phyloP scores from a whole-genome alignment of 2,113 vertebrate genomes.

The Istiophorus platypterus region DNA sequence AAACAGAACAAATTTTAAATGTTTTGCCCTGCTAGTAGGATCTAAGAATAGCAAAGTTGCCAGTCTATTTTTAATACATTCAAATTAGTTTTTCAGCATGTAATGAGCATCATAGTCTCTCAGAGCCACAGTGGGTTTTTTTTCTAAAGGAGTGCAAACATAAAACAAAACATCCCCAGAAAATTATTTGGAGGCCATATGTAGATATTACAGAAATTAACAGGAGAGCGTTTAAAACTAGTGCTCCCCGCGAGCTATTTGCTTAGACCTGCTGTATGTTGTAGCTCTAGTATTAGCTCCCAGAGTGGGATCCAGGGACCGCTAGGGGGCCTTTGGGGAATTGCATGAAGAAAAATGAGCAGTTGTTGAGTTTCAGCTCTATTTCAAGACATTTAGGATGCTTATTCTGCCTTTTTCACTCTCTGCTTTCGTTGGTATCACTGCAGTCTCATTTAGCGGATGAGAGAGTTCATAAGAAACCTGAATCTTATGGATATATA shows the following conservation, averaged over 20 bases:
- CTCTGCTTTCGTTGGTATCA: not conserved
- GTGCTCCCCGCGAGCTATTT: slow-evolving; percentile 59
- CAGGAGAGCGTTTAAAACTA: slow-evolving; percentile 45
- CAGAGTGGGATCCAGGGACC: slow-evolving; percentile 59
- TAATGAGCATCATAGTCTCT: slow-evolving; percentile 41
- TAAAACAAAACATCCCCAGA: slow-evolving; percentile 40
- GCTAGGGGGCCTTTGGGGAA: slow-evolving; percentile 46
- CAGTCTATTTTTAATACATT: slow-evolving; percentile 43
- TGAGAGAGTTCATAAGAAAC: not conserved
- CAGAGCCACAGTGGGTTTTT: slow-evolving; percentile 34
- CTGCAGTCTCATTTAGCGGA: not conserved
- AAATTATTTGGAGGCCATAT: slow-evolving; percentile 24
- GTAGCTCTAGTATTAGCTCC: slow-evolving; percentile 55
- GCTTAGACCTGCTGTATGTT: slow-evolving; percentile 37
- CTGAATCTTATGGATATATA: not conserved
- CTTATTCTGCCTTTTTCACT: not conserved
- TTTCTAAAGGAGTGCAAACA: slow-evolving; percentile 56
- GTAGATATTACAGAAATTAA: slow-evolving; percentile 47
- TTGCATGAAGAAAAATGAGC: slow-evolving; percentile 59
- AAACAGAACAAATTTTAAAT: not conserved
- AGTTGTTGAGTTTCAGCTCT: slow-evolving; percentile 26
- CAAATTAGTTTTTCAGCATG: slow-evolving; percentile 36
- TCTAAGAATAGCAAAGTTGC: slow-evolving; percentile 31
- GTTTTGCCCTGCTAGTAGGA: not conserved
- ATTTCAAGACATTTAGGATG: slow-evolving; percentile 43